Base-by-base conservation (phyloP, 1,140 invertebrate genomes). In the Hyles euphorbiae region DNA sequence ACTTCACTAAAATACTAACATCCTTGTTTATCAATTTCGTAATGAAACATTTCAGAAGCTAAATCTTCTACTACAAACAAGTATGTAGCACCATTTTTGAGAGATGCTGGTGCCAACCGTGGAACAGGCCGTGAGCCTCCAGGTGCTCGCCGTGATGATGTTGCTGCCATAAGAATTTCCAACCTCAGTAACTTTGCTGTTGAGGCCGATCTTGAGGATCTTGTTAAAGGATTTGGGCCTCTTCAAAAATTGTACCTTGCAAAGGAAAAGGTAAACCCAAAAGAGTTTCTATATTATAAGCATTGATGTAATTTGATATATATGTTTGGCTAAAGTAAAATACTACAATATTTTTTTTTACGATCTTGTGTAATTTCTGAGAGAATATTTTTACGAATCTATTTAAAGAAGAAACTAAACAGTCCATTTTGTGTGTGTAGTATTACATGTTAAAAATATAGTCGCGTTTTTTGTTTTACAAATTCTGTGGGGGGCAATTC, bases 171-270 rank as follows among this genome's bases (percentile, higher is more conserved):
- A 68, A 92, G 98, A 67, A 98, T 99, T 50, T 99, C 98, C 3
- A 99, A 99, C 88, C 90, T 99, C 3, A 98, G 98, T 2, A 98
- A 99, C 81, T 98, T 97, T 67, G 98, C 98, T 53, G 94, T 95
- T 12, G 98, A 99, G 83, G 93, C 93, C 5, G 98, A 99, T 92
- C 90, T 99, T 56, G 97, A 99, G 77, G 98, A 99, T 68, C 90
- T 99, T 36, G 99, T 99, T 55, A 95, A 96, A 79, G 93, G 93
- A 3, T 97, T 98, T 88, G 98, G 98, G 22, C 92, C 93, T 10
- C 95, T 98, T 1, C 88, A 89, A 50, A 90, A 90, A 55, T 62
- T 90, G 8, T 90, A 89, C 55, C 79, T 90, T 32, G 89, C 87
- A 12, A 90, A 90, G 62, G 87, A 90, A 67, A 89, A 89, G 84